Evolutionary conservation across 2,113 vertebrate genomes (phyloP), one percentile per base, ranked within the genome.

Genomic region (Neodontobutis hainanensis): DNA sequence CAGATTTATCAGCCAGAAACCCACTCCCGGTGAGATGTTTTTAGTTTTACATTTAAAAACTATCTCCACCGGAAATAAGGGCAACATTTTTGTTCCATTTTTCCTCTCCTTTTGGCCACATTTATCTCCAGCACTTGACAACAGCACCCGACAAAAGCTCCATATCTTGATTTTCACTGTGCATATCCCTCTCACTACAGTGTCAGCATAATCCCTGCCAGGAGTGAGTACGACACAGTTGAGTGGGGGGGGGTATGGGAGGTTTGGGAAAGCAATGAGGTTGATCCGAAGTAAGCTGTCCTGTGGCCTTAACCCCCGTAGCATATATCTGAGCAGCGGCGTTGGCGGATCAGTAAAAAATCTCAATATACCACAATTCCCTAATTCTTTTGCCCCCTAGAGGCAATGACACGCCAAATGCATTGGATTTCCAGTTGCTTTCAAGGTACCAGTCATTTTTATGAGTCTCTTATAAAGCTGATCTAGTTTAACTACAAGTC

Each of bases 141-240:
- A 70, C 48, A 66, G 53, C 35, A 45, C 34, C 50, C 48, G 70
- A 79, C 82, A 83, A 84, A 79, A 78, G 67, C 75, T 64, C 69
- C 63, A 67, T 80, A 88, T 84, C 80, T 87, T 82, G 74, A 85
- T 87, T 87, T 84, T 60, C 59, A 53, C 52, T 47, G 12, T 75
- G 65, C 73, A 77, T 82, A 77, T 82, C 80, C 66, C 75, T 77
- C 66, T 62, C 44, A 67, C 77, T 77, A 75, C 71, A 65, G 70
- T 65, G 78, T 85, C 73, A 80, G 81, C 79, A 75, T 82, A 85
- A 87, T 85, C 84, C 77, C 69, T 79, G 75, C 75, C 75, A 82
- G 67, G 75, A 82, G 65, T 70, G 63, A 87, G 70, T 63, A 47
- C 62, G 61, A 61, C 40, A 58, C 40, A 58, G 36, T 58, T 53